These are phyloP conservation scores for Aphis craccivora DNA, from an alignment of 1,140 invertebrate species.

Conservation along the genomic window DNA sequence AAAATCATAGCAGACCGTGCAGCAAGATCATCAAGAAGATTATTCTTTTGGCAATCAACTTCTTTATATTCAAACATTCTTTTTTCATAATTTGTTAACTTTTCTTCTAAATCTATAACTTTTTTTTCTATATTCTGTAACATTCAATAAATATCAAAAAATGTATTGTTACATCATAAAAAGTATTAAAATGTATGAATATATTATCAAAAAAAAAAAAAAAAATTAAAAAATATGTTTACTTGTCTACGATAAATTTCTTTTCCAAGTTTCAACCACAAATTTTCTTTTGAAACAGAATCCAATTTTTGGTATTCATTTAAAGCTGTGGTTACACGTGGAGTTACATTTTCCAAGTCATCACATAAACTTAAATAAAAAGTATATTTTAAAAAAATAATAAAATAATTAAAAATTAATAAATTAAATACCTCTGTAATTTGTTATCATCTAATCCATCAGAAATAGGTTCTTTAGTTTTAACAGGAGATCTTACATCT, in stretches of 20 bases:
- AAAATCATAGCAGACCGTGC: conserved; percentile 46
- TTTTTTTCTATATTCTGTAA: conserved; percentile 54
- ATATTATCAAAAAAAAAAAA: not conserved
- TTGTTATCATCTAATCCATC: conserved; percentile 15
- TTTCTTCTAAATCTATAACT: conserved; percentile 52
- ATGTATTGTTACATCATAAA: not conserved
- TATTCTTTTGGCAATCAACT: conserved; percentile 39
- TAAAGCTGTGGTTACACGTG: not conserved
- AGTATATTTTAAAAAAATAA: not conserved
- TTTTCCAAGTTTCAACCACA: conserved; percentile 49
- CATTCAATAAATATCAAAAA: not conserved
- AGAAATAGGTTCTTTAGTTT: not conserved
- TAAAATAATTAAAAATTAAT: not conserved
- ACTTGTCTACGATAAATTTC: conserved; percentile 56
- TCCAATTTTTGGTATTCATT: conserved; percentile 36
- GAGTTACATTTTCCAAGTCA: not conserved
- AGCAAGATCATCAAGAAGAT: conserved; percentile 54
- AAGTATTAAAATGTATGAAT: not conserved
- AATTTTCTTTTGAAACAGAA: conserved; percentile 54
- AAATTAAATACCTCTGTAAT: conserved; percentile 20
- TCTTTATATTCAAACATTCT: conserved; percentile 41
- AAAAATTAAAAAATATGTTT: not conserved
- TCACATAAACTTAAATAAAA: conserved; percentile 21
- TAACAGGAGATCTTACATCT: not conserved
- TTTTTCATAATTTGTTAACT: conserved; percentile 43